These are phyloP conservation scores for Xyrichtys novacula DNA, from an alignment of 2,797 vertebrate genomes.

Conservation along the genomic window DNA sequence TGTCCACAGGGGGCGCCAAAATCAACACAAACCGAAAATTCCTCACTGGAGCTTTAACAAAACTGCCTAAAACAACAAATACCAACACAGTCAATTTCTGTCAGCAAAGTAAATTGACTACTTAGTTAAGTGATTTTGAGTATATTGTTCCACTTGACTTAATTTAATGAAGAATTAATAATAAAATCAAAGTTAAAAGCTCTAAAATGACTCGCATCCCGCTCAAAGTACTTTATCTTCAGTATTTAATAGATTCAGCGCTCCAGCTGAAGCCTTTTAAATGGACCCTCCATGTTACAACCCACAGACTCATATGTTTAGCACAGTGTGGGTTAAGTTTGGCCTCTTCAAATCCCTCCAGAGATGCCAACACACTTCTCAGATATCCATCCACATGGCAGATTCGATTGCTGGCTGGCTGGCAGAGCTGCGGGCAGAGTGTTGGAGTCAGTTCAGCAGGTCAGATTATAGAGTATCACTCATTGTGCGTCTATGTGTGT, in stretches of 20 bases:
- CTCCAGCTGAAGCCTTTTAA: slow-evolving; percentile 33
- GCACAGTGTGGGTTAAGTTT: slow-evolving; percentile 72
- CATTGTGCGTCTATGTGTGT: slow-evolving; percentile 38
- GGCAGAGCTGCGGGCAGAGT: slow-evolving; percentile 58
- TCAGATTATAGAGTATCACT: slow-evolving; percentile 62
- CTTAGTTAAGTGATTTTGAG: no score
- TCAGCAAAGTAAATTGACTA: no score
- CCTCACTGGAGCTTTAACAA: no score
- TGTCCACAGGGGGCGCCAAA: no score
- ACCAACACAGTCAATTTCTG: no score
- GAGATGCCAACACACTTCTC: slow-evolving; percentile 77
- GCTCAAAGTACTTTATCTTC: slow-evolving; percentile 11
- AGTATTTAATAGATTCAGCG: slow-evolving; percentile 28
- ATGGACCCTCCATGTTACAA: slow-evolving; percentile 35
- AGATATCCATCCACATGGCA: slow-evolving; percentile 79
- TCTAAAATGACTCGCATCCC: neutral
- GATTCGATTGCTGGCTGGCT: slow-evolving; percentile 69
- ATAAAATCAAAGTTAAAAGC: neutral
- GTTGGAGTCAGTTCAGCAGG: slow-evolving; percentile 72
- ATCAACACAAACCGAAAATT: no score
- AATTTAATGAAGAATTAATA: neutral
- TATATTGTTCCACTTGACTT: no score
- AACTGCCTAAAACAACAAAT: no score
- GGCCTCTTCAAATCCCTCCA: slow-evolving; percentile 68
- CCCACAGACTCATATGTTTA: slow-evolving; percentile 63